Evolutionary conservation across 2,797 vertebrate species (phyloP).

Genomic region (Amniataba percoides): DNA sequence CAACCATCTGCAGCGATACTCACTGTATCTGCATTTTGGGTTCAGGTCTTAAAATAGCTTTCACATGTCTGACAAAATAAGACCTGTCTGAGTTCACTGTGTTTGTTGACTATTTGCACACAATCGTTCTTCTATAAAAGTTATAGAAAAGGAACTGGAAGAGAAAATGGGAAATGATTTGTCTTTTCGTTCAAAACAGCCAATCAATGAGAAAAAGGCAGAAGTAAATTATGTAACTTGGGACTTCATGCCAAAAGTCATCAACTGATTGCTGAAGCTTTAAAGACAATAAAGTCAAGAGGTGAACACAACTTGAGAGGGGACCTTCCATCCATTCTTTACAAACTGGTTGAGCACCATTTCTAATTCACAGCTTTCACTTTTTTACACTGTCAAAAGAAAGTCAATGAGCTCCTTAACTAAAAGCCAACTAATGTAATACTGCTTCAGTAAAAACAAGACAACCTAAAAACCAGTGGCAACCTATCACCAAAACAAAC

Average conservation of each 20-base stretch:
- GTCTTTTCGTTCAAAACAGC: not conserved
- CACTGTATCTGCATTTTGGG: slow-evolving; percentile 48
- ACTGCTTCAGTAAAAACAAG: not conserved
- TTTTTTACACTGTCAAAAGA: not conserved
- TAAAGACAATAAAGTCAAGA: not conserved
- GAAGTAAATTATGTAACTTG: not conserved
- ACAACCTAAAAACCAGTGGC: slow-evolving; percentile 20
- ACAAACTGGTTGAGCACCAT: not conserved
- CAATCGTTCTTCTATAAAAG: not conserved
- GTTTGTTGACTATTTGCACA: slow-evolving; percentile 11
- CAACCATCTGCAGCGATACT: slow-evolving; percentile 82
- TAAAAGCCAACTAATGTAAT: not conserved
- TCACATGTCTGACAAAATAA: slow-evolving; percentile 26
- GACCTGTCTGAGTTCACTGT: slow-evolving; percentile 45
- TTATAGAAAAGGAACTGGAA: not conserved
- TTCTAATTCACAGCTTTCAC: not conserved
- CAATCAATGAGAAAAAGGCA: not conserved
- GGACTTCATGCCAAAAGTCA: not conserved
- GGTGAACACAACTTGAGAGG: not conserved
- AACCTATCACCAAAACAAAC: slow-evolving; percentile 1
- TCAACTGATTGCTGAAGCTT: not conserved
- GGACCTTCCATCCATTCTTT: slow-evolving; percentile 1
- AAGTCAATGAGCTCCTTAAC: slow-evolving; percentile 20
- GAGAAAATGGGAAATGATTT: not conserved
- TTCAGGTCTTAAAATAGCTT: slow-evolving; percentile 47